These are phyloP conservation scores for Mesaphorura yosii DNA, from an alignment of 1,140 invertebrate genomes.

Conservation along the genomic window DNA sequence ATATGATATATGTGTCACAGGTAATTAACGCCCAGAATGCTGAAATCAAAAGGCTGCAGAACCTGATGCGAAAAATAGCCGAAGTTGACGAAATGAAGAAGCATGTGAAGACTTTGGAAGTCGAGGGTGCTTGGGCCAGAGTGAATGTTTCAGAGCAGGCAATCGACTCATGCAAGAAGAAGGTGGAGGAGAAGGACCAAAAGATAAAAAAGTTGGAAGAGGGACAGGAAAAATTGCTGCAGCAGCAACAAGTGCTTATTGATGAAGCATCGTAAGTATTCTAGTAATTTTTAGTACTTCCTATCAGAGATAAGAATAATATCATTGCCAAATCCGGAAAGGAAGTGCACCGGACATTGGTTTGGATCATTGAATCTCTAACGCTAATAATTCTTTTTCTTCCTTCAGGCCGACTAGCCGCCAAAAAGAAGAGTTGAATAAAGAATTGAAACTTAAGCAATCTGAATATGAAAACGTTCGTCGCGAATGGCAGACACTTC, in stretches of 20 bases:
- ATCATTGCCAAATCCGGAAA: too few relatives aligned
- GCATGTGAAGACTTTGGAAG: constrained; percentile 40
- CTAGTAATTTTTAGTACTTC: too few relatives aligned
- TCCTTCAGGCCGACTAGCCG: too few relatives aligned
- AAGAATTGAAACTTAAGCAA: background rate
- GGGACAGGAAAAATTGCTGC: background rate
- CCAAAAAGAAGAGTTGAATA: too few relatives aligned
- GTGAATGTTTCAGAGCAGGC: constrained; percentile 30
- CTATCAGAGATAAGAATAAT: too few relatives aligned
- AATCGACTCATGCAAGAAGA: constrained; percentile 9
- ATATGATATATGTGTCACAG: background rate
- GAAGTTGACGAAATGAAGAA: constrained; percentile 42
- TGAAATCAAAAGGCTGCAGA: background rate
- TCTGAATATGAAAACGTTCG: background rate
- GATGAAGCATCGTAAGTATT: background rate
- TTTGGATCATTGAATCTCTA: too few relatives aligned
- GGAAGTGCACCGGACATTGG: too few relatives aligned
- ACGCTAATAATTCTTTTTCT: too few relatives aligned
- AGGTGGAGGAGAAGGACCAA: constrained; percentile 4
- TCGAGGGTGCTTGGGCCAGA: constrained; percentile 41
- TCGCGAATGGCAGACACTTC: background rate
- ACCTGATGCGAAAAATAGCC: constrained; percentile 38
- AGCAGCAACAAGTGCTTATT: background rate
- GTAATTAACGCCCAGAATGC: background rate
- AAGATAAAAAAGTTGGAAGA: background rate